These are phyloP conservation scores for Hyles lineata DNA, from an alignment of 2,888 invertebrate genomes.

Conservation along the genomic window DNA sequence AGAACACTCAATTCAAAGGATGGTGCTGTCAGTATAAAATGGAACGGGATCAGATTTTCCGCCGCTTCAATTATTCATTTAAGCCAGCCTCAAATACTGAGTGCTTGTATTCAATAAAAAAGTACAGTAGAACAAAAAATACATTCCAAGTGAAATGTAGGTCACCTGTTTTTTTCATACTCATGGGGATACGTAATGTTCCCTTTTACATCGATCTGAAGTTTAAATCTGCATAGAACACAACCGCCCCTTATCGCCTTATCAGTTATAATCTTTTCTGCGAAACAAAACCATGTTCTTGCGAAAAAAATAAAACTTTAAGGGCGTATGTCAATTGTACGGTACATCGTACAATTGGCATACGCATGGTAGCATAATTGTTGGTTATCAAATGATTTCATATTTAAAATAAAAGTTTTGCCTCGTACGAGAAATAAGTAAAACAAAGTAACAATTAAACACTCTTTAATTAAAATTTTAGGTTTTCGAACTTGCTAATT, in stretches of 20 bases:
- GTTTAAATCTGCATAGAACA: conserved; percentile 19
- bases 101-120: conserved; percentile 3
- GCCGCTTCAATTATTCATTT: conserved; percentile 12
- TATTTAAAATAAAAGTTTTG: too few species aligned
- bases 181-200: conserved; percentile 19
- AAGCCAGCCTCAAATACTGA: background rate
- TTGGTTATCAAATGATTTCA: too few species aligned
- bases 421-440: too few species aligned
- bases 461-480: too few species aligned
- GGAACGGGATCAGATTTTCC: background rate
- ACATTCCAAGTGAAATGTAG: conserved; percentile 23
- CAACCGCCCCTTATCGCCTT: background rate
- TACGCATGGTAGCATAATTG: too few species aligned
- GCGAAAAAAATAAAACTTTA: background rate
- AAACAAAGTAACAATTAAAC: too few species aligned
- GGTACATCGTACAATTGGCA: background rate
- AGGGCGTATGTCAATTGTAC: background rate
- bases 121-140: conserved; percentile 18
- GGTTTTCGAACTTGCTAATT: too few species aligned
- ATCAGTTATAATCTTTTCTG: conserved; percentile 22
- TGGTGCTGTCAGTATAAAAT: background rate
- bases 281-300: background rate
- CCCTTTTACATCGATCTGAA: background rate
- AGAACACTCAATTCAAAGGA: background rate
- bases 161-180: conserved; percentile 23